phyloP scores from a whole-genome alignment of 2,113 vertebrate species.

The Clarias macrocephalus region DNA sequence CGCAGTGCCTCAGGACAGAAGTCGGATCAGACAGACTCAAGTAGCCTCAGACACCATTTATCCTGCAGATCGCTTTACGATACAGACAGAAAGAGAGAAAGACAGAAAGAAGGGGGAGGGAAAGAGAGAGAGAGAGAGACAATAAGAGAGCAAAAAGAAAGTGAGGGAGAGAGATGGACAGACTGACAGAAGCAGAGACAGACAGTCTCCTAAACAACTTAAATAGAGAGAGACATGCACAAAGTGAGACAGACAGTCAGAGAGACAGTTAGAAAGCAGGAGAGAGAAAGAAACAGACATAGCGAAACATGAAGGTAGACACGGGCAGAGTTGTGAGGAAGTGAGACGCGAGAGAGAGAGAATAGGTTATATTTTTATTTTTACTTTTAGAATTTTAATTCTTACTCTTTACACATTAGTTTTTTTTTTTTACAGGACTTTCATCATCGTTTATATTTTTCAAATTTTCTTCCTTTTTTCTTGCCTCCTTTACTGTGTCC shows the following conservation, averaged over 20 bases:
- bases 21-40: conserved; percentile 7
- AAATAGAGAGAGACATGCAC: not conserved
- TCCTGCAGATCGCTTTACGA: not conserved
- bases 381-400: not conserved
- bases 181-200: not conserved
- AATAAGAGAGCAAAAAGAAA: not conserved
- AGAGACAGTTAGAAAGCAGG: not conserved
- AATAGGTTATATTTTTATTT: not conserved
- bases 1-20: not conserved
- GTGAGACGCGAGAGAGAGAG: not conserved
- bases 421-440: too few relatives aligned
- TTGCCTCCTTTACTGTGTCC: not conserved
- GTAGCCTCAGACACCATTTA: not conserved
- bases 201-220: too few relatives aligned
- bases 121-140: not conserved
- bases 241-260: not conserved
- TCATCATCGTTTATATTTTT: not conserved
- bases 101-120: not conserved
- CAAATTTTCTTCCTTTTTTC: not conserved
- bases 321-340: not conserved
- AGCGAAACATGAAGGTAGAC: not conserved
- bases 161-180: not conserved
- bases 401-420: too few relatives aligned
- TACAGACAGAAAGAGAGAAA: not conserved
- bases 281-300: not conserved